Conservation (phyloP, 2,888 invertebrate species). For the Mythimna lalbum region DNA sequence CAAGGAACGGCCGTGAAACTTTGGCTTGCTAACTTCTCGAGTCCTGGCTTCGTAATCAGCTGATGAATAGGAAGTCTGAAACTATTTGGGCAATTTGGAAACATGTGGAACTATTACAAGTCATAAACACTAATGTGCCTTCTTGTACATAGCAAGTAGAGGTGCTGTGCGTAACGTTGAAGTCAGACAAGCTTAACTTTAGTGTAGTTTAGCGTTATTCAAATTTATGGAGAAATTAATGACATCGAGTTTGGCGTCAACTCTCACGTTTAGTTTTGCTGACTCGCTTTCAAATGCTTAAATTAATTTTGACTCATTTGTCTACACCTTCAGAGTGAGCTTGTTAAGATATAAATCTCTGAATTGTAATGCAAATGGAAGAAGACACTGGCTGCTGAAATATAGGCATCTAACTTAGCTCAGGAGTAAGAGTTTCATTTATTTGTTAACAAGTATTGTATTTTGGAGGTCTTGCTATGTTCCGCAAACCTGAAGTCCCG, state of each 20-base stretch:
- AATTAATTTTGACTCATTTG: neutral
- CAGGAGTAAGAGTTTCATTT: too few species aligned
- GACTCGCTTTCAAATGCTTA: neutral
- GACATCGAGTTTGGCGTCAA: neutral
- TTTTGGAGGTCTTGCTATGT: too few species aligned
- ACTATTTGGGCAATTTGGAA: slow-evolving; percentile 21
- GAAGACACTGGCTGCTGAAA: too few species aligned
- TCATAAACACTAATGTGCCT: slow-evolving; percentile 13
- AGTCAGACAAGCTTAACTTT: neutral
- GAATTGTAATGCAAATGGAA: too few species aligned
- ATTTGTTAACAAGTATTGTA: too few species aligned
- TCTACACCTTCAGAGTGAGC: neutral
- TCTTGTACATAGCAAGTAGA: neutral
- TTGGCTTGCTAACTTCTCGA: slow-evolving; percentile 3
- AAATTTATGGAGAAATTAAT: slow-evolving; percentile 13
- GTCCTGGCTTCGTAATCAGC: slow-evolving; percentile 8
- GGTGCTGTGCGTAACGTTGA: neutral
- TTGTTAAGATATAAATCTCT: too few species aligned
- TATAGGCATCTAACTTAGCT: too few species aligned
- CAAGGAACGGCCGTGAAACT: slow-evolving; percentile 2
- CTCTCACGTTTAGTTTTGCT: neutral
- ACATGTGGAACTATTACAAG: slow-evolving; percentile 18
- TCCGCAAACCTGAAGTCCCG: too few species aligned
- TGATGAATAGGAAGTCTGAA: slow-evolving; percentile 20
- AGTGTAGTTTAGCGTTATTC: neutral